Evolutionary conservation across 1,140 invertebrate species (phyloP).

Genomic region (Psix sp.): DNA sequence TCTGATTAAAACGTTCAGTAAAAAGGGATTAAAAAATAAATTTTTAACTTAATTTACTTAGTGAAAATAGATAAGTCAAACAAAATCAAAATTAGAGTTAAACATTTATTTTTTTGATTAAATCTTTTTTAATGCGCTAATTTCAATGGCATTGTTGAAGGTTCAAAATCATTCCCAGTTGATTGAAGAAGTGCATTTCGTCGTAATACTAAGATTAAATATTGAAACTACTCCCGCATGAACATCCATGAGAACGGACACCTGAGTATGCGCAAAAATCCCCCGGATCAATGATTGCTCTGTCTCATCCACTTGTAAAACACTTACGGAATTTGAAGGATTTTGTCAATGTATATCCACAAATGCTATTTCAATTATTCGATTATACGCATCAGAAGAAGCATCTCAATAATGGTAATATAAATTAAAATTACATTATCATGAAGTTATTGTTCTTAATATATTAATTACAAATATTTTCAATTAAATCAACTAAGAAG

Average conservation of each 20-base stretch:
- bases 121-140: neutral
- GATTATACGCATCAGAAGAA: too few relatives aligned
- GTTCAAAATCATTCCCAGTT: slow-evolving; percentile 21
- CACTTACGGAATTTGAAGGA: slow-evolving; percentile 40
- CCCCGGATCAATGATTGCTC: slow-evolving; percentile 55
- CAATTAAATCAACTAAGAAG: too few relatives aligned
- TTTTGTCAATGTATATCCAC: neutral
- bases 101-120: too few relatives aligned
- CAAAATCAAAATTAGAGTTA: too few relatives aligned
- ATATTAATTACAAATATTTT: too few relatives aligned
- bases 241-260: slow-evolving; percentile 68
- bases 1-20: too few relatives aligned
- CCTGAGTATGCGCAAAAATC: slow-evolving; percentile 68
- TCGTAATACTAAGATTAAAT: slow-evolving; percentile 72
- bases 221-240: slow-evolving; percentile 61
- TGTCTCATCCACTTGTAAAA: slow-evolving; percentile 26
- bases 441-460: too few relatives aligned
- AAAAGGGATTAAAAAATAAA: too few relatives aligned
- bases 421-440: too few relatives aligned
- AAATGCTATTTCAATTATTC: slow-evolving; percentile 10
- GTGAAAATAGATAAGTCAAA: too few relatives aligned
- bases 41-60: too few relatives aligned
- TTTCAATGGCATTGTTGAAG: neutral
- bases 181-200: slow-evolving; percentile 65
- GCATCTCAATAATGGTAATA: too few relatives aligned